Conservation (phyloP, 2,113 vertebrate species). For the Corvus moneduloides region DNA sequence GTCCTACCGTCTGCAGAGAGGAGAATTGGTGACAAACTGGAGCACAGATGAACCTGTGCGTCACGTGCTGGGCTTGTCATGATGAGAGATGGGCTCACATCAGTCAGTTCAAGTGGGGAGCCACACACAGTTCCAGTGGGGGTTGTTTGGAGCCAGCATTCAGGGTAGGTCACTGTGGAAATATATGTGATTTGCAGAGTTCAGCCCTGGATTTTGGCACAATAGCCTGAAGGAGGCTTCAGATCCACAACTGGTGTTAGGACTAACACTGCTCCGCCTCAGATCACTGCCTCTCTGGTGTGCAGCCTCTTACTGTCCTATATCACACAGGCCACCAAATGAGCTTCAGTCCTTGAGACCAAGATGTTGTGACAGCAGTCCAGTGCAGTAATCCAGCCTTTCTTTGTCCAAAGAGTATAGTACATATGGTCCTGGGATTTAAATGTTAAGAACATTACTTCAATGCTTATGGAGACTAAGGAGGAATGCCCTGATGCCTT, state of each 20-base stretch:
- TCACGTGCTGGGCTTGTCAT: neutral
- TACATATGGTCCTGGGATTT: neutral
- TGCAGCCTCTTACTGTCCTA: neutral
- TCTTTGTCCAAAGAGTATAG: neutral
- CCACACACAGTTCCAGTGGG: neutral
- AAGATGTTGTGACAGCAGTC: neutral
- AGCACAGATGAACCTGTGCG: neutral
- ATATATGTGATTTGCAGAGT: neutral
- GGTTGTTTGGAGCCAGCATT: neutral
- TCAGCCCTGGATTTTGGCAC: neutral
- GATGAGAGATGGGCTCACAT: neutral
- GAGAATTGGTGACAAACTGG: neutral
- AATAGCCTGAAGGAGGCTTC: neutral
- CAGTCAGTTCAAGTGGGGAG: neutral
- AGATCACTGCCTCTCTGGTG: neutral
- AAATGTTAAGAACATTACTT: neutral
- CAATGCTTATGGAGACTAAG: fast-evolving
- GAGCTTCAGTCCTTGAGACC: neutral
- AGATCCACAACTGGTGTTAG: neutral
- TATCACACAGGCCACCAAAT: neutral
- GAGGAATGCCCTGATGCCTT: neutral
- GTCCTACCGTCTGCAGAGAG: neutral
- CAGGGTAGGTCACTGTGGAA: neutral
- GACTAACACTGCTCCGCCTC: neutral
- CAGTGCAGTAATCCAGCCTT: neutral